Evolutionary conservation across 1,140 invertebrate species (phyloP).

Genomic region (Macrobrachium rosenbergii): DNA sequence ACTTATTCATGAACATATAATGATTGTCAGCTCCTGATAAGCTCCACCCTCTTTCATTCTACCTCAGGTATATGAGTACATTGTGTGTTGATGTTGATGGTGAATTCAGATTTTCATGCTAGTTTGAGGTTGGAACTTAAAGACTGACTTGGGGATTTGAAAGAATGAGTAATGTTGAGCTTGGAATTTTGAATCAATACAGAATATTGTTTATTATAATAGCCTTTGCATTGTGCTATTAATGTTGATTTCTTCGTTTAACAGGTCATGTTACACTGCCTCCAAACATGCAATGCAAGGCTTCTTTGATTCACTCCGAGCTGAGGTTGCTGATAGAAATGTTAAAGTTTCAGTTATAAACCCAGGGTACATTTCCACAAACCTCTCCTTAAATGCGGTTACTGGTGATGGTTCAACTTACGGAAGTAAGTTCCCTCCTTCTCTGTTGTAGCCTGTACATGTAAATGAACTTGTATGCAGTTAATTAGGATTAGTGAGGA

Average conservation of each 20-base stretch:
- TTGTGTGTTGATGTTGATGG: no score
- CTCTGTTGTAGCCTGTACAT: not conserved
- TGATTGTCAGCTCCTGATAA: not conserved
- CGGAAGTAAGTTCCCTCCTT: constrained; percentile 76
- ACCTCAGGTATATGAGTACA: no score
- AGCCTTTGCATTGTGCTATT: no score
- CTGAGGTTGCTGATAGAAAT: constrained; percentile 82
- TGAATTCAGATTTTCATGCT: no score
- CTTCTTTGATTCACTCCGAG: constrained; percentile 85
- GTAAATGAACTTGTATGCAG: constrained; percentile 44
- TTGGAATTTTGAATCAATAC: no score
- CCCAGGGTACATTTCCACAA: constrained; percentile 91
- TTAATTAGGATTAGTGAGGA: constrained; percentile 44
- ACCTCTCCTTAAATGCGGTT: constrained; percentile 90
- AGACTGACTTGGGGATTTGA: no score
- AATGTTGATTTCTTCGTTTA: constrained; percentile 43
- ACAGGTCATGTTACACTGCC: constrained; percentile 87
- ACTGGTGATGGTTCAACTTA: constrained; percentile 82
- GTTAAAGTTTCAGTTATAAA: constrained; percentile 86
- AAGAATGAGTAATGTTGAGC: no score
- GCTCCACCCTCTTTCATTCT: not conserved
- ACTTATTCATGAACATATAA: not conserved
- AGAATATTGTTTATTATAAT: no score
- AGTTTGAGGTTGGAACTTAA: no score
- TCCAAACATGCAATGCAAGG: constrained; percentile 96